Base-by-base conservation (phyloP, 2,888 invertebrate species). In the Spisula subtruncata region DNA sequence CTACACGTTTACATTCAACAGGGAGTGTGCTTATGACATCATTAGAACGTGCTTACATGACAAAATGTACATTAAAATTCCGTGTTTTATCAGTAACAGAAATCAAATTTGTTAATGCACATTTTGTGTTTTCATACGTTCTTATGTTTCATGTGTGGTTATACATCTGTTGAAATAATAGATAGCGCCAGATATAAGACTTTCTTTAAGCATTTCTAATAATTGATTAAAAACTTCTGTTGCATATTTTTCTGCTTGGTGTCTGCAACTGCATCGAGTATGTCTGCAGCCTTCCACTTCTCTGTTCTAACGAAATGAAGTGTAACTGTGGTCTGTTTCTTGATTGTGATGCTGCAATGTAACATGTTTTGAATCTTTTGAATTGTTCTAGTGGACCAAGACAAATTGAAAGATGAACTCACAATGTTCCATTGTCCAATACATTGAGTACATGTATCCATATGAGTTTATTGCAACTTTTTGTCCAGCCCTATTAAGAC, bases 61-160 rank as follows among this genome's bases (percentile, higher is more conserved):
- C 35, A 5, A 75, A 32, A 75, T 32, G 2, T 18, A 14, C 75
- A 75, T 32, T 32, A 32, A 75, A 75, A 16, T 75, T 32, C 25
- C 16, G 75, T 32, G n/a, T 75, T 18, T 16, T 75, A 75, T 75
- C 75, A 75, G 29, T 0, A 35, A 12, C 29, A 25, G 18, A 75
- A 16, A 75, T 75, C 75, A 75, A 75, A 75, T 75, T 75, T 16
- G 75, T 75, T 75, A 75, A 75, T 75, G 75, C 35, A 75, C 75
- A 35, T 75, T 75, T 75, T 1, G 75, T 75, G 75, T 75, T 75
- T 35, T 32, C 75, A 0, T 35, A 1, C 75, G 14, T 35, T 32
- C 75, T 0, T 35, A 1, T 35, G 14, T 32, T 75, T 75, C 75
- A 32, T 75, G 75, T 75, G 75, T 14, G 10, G 35, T 35, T 75